phyloP scores from a whole-genome alignment of 2,888 invertebrate genomes.

The Anthophora plumipes region DNA sequence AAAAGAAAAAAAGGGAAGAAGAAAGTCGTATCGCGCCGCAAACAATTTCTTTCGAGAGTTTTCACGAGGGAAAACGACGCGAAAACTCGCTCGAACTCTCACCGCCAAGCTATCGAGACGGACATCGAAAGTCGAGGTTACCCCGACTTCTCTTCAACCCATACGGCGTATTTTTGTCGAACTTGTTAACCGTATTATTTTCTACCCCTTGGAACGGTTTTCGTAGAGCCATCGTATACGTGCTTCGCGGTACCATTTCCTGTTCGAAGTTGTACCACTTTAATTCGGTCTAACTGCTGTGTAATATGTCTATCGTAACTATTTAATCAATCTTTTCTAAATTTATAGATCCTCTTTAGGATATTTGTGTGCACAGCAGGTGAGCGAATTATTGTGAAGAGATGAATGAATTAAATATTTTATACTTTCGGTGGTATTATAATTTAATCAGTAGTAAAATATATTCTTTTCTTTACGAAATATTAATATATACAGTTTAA shows the following conservation, averaged over 20 bases:
- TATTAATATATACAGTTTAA: too few species aligned
- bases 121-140: slow-evolving; percentile 22
- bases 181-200: slow-evolving; percentile 2
- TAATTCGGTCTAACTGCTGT: too few species aligned
- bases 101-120: slow-evolving; percentile 34
- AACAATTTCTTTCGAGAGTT: slow-evolving; percentile 62
- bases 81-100: slow-evolving; percentile 57
- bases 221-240: neutral
- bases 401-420: too few species aligned
- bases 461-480: too few species aligned
- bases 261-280: neutral
- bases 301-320: too few species aligned
- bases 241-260: neutral
- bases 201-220: neutral
- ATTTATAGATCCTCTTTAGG: too few species aligned
- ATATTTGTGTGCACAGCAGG: too few species aligned
- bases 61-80: slow-evolving; percentile 46
- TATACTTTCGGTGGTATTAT: too few species aligned
- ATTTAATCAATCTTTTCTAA: too few species aligned
- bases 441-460: too few species aligned
- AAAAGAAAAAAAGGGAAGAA: neutral
- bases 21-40: slow-evolving; percentile 39
- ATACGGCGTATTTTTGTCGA: neutral
- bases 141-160: slow-evolving; percentile 14
- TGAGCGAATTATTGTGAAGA: too few species aligned